phyloP scores from a whole-genome alignment of 2,113 vertebrate genomes.

The Otocyon megalotis region DNA sequence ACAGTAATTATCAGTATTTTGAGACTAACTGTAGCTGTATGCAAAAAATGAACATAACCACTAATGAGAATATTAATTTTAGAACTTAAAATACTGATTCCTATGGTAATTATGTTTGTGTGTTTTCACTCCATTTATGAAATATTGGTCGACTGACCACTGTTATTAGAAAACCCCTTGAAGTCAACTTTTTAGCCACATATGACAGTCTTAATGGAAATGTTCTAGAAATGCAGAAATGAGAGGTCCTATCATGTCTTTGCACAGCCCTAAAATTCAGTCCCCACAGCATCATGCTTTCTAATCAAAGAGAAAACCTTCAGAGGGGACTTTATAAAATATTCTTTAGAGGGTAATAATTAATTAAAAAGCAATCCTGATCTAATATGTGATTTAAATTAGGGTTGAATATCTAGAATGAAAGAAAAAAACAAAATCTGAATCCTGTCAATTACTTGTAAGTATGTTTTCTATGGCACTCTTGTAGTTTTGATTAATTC shows the following conservation, averaged over 20 bases:
- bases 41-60: neutral
- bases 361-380: neutral
- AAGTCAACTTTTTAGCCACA: neutral
- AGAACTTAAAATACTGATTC: constrained; percentile 62
- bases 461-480: neutral
- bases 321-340: neutral
- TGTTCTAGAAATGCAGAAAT: neutral
- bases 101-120: neutral
- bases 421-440: neutral
- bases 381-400: neutral
- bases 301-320: constrained; percentile 2
- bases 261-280: neutral
- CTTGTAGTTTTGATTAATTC: neutral
- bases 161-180: neutral
- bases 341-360: neutral
- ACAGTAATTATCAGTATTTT: constrained; percentile 17
- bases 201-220: neutral
- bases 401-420: neutral
- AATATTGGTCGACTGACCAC: neutral
- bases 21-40: constrained; percentile 49
- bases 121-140: neutral
- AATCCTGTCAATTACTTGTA: neutral
- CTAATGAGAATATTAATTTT: constrained; percentile 37
- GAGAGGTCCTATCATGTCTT: neutral
- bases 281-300: neutral